Evolutionary conservation across 2,888 invertebrate genomes (phyloP).

Genomic region (Hedychridium roseum): DNA sequence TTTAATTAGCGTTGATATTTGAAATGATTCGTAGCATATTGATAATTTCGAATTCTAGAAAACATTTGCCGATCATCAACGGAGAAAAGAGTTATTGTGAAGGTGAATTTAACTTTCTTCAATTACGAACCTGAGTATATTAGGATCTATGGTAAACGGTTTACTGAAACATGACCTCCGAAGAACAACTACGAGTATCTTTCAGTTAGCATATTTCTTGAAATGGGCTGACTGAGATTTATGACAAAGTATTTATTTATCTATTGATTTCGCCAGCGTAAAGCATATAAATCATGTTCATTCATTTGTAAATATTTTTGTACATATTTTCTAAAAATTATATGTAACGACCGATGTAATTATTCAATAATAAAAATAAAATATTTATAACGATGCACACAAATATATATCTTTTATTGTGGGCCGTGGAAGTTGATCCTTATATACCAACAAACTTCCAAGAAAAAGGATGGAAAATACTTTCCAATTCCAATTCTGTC

Average conservation of each 20-base stretch:
- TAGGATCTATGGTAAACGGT: not conserved
- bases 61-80: not conserved
- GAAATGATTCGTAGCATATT: no score
- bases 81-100: not conserved
- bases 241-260: constrained; percentile 39
- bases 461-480: not conserved
- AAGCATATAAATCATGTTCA: constrained; percentile 21
- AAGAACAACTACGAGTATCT: not conserved
- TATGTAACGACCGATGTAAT: constrained; percentile 39
- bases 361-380: constrained; percentile 41
- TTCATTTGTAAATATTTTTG: constrained; percentile 52
- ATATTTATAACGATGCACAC: constrained; percentile 39
- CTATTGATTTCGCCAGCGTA: no score
- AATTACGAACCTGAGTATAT: not conserved
- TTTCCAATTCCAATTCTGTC: not conserved
- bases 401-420: not conserved
- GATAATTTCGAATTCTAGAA: no score
- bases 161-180: not conserved
- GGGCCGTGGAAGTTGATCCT: not conserved
- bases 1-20: no score
- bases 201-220: not conserved
- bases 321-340: constrained; percentile 44
- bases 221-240: not conserved
- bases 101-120: not conserved
- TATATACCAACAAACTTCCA: not conserved